These are phyloP conservation scores for Troilus luridus DNA, from an alignment of 2,888 invertebrate species.

Conservation along the genomic window DNA sequence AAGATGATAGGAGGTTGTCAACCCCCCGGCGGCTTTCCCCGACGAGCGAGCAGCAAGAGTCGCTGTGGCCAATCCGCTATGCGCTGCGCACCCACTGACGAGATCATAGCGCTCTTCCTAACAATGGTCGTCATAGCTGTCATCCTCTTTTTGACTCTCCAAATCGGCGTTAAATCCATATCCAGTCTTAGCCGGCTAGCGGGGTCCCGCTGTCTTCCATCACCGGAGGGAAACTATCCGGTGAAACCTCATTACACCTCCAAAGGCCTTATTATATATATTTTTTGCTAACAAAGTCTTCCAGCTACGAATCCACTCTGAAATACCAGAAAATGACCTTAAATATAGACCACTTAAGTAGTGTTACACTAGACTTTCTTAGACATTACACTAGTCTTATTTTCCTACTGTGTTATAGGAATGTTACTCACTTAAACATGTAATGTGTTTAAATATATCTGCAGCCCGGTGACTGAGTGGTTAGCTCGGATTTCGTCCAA, in stretches of 20 bases:
- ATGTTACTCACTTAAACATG: too few relatives aligned
- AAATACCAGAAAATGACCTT: neutral
- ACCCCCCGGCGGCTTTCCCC: constrained; percentile 23
- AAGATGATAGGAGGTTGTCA: constrained; percentile 25
- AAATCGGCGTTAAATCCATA: constrained; percentile 48
- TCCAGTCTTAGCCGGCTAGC: constrained; percentile 17
- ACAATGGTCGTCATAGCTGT: constrained; percentile 44
- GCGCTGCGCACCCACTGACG: constrained; percentile 5
- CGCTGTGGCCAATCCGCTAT: constrained; percentile 47
- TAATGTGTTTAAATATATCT: too few relatives aligned
- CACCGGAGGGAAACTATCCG: neutral
- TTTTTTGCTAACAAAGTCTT: neutral
- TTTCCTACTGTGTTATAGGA: too few relatives aligned
- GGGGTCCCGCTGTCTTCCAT: neutral
- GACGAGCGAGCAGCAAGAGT: constrained; percentile 17
- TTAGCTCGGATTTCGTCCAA: too few relatives aligned
- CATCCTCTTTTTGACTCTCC: neutral
- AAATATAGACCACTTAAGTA: too few relatives aligned
- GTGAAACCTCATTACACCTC: neutral
- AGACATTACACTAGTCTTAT: too few relatives aligned
- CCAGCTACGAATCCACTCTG: neutral
- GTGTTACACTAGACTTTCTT: too few relatives aligned
- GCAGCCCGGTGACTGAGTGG: too few relatives aligned
- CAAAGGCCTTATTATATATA: neutral
- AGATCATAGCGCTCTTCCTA: constrained; percentile 15